These are phyloP conservation scores for Acrocyrtus sp. DNA, from an alignment of 2,888 invertebrate species.

Conservation along the genomic window DNA sequence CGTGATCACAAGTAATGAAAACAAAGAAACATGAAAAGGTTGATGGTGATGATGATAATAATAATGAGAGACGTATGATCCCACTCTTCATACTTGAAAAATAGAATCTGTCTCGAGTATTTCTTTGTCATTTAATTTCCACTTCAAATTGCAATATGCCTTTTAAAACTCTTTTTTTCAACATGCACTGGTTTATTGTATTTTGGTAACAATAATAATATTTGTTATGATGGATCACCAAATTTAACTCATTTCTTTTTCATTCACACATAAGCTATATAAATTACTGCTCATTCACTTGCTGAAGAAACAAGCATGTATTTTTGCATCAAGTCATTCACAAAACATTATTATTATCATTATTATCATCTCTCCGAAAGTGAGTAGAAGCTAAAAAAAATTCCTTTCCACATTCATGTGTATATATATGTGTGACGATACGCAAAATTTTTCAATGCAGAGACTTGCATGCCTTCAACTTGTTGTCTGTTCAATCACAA, in stretches of 20 bases:
- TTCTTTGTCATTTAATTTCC: constrained; percentile 20
- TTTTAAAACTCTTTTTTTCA: not conserved
- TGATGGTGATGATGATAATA: constrained; percentile 53
- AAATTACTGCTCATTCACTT: too few species aligned
- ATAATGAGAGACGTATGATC: constrained; percentile 54
- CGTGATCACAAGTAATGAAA: constrained; percentile 15
- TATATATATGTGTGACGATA: too few species aligned
- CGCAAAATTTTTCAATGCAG: too few species aligned
- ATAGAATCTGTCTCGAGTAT: not conserved
- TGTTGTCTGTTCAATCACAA: too few species aligned
- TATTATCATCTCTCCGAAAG: too few species aligned
- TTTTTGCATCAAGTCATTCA: too few species aligned
- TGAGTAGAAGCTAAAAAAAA: too few species aligned
- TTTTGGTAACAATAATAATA: not conserved
- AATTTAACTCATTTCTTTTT: not conserved
- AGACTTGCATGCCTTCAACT: too few species aligned
- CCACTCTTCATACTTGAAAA: constrained; percentile 48
- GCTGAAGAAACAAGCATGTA: too few species aligned
- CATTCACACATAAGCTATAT: not conserved
- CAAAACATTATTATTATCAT: not conserved
- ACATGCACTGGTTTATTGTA: not conserved
- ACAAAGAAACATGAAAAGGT: constrained; percentile 33
- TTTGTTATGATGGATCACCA: not conserved
- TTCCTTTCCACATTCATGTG: too few species aligned
- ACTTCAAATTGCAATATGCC: not conserved